Percentiles rank a stretch among this genome's conserved stretches.
Conservation (phyloP, 2,113 vertebrate species). For the Sisor rabdophorus region DNA sequence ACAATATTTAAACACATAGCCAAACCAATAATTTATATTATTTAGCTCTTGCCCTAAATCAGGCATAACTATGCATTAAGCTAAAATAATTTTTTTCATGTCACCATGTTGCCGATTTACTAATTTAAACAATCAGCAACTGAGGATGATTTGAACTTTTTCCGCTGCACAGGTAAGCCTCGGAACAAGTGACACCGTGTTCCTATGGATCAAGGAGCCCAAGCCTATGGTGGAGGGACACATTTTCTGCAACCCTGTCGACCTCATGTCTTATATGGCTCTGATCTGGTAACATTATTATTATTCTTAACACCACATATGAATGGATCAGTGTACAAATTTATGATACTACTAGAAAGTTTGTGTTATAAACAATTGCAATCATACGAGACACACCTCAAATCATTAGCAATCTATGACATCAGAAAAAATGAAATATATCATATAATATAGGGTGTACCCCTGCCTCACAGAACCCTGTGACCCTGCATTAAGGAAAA, state of each 20-base stretch:
- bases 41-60: not conserved
- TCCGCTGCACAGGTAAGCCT: slow-evolving; percentile 76
- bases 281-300: slow-evolving; percentile 78
- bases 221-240: slow-evolving; percentile 84
- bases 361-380: not conserved
- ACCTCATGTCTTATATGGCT: slow-evolving; percentile 80
- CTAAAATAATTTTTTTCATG: not conserved
- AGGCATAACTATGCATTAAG: not conserved
- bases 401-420: too few relatives aligned
- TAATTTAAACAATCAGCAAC: not conserved
- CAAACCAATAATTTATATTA: not conserved
- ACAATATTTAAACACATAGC: not conserved
- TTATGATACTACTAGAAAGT: not conserved
- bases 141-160: not conserved
- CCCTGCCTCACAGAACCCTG: too few relatives aligned
- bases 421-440: too few relatives aligned
- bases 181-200: slow-evolving; percentile 93
- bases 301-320: not conserved
- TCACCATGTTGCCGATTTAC: slow-evolving; percentile 5
- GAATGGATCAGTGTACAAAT: not conserved
- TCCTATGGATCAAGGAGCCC: slow-evolving; percentile 85
- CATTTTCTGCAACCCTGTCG: slow-evolving; percentile 86
- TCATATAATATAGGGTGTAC: too few relatives aligned
- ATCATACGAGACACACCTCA: too few relatives aligned
- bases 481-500: too few relatives aligned